Evolutionary conservation across 1,140 invertebrate species (phyloP).

Genomic region (Drosophila saltans): DNA sequence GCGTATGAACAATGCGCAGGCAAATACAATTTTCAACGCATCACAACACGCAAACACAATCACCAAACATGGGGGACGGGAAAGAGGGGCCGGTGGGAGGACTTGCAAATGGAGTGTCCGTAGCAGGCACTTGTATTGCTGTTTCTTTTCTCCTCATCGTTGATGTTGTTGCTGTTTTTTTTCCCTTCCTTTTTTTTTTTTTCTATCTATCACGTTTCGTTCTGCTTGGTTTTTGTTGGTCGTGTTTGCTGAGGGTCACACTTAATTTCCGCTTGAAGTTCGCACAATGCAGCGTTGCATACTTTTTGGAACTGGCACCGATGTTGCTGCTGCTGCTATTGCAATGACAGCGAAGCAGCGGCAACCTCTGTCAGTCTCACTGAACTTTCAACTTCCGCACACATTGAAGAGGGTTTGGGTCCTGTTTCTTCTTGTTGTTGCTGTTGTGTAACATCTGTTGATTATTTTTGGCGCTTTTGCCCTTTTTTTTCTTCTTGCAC

Average conservation of each 20-base stretch:
- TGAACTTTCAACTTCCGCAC: conserved; percentile 79
- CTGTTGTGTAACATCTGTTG: conserved; percentile 70
- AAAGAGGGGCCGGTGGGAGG: neutral
- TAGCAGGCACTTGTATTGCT: conserved; percentile 58
- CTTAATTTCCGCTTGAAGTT: conserved; percentile 77
- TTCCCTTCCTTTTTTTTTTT: neutral
- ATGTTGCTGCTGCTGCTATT: conserved; percentile 63
- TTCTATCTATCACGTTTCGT: neutral
- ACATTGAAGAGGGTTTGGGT: conserved; percentile 21
- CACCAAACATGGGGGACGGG: conserved; percentile 60
- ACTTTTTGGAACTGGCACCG: conserved; percentile 57
- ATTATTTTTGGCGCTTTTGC: conserved; percentile 63
- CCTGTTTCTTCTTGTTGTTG: conserved; percentile 46
- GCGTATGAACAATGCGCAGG: conserved; percentile 58
- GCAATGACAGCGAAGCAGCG: conserved; percentile 34
- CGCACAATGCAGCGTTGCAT: conserved; percentile 63
- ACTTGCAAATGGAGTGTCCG: conserved; percentile 72
- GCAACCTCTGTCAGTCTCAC: conserved; percentile 68
- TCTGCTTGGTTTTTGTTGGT: conserved; percentile 33
- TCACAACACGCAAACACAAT: conserved; percentile 81
- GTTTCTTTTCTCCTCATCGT: conserved; percentile 31
- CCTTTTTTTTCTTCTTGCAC: conserved; percentile 47
- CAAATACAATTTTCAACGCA: conserved; percentile 80
- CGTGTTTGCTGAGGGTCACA: conserved; percentile 70
- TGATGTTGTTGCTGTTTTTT: conserved; percentile 58